Conservation (phyloP, 2,888 invertebrate genomes). For the Dynastes tityus region DNA sequence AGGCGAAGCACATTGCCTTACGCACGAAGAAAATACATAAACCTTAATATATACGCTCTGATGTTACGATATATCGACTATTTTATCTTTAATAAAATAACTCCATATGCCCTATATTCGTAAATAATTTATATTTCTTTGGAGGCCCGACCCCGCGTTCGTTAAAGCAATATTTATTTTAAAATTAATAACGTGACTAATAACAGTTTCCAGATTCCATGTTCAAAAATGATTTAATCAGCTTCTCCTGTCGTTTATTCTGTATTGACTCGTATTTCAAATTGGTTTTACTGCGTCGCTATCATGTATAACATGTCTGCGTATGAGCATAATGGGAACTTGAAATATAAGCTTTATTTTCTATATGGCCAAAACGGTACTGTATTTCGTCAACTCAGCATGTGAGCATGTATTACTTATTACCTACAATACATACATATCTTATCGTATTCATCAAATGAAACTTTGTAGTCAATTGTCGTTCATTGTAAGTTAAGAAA, state of each 20-base stretch:
- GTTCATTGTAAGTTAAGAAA: no score
- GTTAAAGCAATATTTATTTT: slow-evolving; percentile 36
- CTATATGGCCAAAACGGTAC: no score
- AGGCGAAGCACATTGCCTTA: neutral
- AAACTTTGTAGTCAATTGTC: no score
- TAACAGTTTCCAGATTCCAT: slow-evolving; percentile 45
- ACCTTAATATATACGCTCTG: slow-evolving; percentile 4
- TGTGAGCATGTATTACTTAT: no score
- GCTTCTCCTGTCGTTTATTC: slow-evolving; percentile 14
- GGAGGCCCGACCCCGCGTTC: slow-evolving; percentile 16
- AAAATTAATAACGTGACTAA: slow-evolving; percentile 46
- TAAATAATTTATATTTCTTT: slow-evolving; percentile 40
- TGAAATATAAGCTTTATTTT: no score
- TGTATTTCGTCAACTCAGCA: no score
- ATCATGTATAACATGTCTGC: neutral
- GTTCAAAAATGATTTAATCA: slow-evolving; percentile 38
- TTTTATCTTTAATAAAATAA: slow-evolving; percentile 34
- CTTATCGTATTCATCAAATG: no score
- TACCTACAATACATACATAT: no score
- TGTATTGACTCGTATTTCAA: neutral
- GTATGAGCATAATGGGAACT: no score
- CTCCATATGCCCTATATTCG: slow-evolving; percentile 38
- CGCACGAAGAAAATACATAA: slow-evolving; percentile 18
- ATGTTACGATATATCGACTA: slow-evolving; percentile 28
- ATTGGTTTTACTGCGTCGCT: neutral